Conservation (phyloP, 2,113 vertebrate genomes). For the Micromys minutus region DNA sequence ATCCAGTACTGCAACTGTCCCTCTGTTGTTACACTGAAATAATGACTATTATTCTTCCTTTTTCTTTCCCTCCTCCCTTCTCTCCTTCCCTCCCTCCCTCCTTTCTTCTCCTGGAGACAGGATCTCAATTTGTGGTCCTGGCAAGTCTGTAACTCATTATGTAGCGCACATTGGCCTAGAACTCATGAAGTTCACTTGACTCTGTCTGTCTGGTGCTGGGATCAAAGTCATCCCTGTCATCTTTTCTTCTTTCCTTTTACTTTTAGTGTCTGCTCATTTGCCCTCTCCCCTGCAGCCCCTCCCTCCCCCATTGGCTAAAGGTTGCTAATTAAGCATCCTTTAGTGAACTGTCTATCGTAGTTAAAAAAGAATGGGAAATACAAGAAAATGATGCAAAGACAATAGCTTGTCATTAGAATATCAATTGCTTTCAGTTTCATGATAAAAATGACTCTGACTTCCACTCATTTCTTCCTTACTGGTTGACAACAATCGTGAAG, state of each 20-base stretch:
- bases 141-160: not conserved
- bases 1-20: not conserved
- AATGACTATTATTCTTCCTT: not conserved
- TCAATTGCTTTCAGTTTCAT: not conserved
- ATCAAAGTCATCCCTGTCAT: not conserved
- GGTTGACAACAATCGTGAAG: not conserved
- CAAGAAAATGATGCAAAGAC: not conserved
- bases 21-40: not conserved
- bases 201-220: not conserved
- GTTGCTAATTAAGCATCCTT: not conserved
- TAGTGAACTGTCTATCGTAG: constrained; percentile 2
- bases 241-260: not conserved
- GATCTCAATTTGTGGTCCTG: not conserved
- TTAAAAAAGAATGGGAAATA: not conserved
- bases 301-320: not conserved
- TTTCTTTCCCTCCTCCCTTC: not conserved
- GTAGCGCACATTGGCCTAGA: not conserved
- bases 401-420: not conserved
- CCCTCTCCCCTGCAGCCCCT: not conserved
- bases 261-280: not conserved
- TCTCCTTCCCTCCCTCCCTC: not conserved
- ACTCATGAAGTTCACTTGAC: not conserved
- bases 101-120: not conserved
- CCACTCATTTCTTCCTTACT: not conserved
- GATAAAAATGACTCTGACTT: not conserved